Evolutionary conservation across 1,140 invertebrate species (phyloP).

Genomic region (Apis florea): DNA sequence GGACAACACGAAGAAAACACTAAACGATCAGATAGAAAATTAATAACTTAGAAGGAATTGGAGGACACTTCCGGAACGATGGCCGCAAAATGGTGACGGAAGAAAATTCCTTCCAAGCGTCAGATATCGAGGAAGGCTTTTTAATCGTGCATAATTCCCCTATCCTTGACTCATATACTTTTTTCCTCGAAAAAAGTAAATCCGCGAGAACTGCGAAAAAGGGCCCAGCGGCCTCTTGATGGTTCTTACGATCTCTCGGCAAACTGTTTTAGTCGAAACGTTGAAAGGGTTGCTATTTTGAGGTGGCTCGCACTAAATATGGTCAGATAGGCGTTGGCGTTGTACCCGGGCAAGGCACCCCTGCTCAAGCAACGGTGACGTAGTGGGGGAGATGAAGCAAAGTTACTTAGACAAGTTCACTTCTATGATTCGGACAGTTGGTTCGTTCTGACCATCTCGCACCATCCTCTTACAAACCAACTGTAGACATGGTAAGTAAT

Average conservation of each 20-base stretch:
- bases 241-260: constrained; percentile 54
- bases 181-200: constrained; percentile 24
- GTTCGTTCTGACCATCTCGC: constrained; percentile 79
- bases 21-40: too few species aligned
- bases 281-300: constrained; percentile 74
- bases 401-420: constrained; percentile 80
- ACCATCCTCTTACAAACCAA: constrained; percentile 71
- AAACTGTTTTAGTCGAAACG: constrained; percentile 75
- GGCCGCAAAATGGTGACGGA: constrained; percentile 1
- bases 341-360: constrained; percentile 73
- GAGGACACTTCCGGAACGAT: background rate
- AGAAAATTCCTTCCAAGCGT: background rate
- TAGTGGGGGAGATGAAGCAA: constrained; percentile 74
- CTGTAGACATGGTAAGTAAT: constrained; percentile 75
- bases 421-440: constrained; percentile 78
- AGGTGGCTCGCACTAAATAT: constrained; percentile 80
- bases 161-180: constrained; percentile 64
- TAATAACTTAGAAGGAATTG: background rate
- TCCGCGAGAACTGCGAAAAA: constrained; percentile 10
- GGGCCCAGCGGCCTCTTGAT: constrained; percentile 14
- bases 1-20: too few species aligned
- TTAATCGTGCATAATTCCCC: background rate
- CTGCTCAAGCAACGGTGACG: constrained; percentile 61
- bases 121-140: too few species aligned
- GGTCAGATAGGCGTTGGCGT: constrained; percentile 77